A percentile compares a stretch with the other conserved stretches of the same genome.
Conservation (phyloP, 1,140 invertebrate genomes). For the Drosophila serrata region DNA sequence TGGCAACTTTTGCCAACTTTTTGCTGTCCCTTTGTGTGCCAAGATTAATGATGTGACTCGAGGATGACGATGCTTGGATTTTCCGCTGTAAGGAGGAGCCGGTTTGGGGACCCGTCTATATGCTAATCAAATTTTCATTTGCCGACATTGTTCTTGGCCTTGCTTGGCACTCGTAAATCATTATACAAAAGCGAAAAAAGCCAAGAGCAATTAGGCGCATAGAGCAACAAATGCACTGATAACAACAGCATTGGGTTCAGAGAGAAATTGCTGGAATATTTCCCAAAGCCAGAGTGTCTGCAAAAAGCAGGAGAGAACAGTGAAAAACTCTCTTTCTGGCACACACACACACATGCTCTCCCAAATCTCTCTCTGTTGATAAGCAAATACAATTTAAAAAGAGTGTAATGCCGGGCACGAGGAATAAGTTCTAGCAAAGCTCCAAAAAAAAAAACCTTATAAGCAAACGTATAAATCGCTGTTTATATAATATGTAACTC, state of each 20-base stretch:
- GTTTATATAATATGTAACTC: conserved; percentile 7
- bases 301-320: conserved; percentile 1
- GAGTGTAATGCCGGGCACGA: conserved; percentile 19
- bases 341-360: neutral
- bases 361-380: conserved; percentile 20
- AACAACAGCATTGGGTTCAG: conserved; percentile 15
- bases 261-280: conserved; percentile 30
- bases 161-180: conserved; percentile 34
- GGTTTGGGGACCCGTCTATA: conserved; percentile 11
- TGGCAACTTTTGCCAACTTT: conserved; percentile 58
- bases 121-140: conserved; percentile 44
- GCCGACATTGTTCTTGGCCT: conserved; percentile 33
- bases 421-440: conserved; percentile 11
- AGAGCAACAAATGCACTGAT: conserved; percentile 52
- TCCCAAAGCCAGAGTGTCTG: neutral
- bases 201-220: conserved; percentile 42
- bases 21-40: conserved; percentile 49
- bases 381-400: conserved; percentile 38
- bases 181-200: conserved; percentile 37
- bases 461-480: neutral
- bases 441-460: conserved; percentile 4
- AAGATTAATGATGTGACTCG: conserved; percentile 61
- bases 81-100: neutral
- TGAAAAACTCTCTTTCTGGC: neutral
- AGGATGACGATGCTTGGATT: conserved; percentile 30